Base-by-base conservation (phyloP, 2,797 vertebrate genomes). In the Psittacula echo region DNA sequence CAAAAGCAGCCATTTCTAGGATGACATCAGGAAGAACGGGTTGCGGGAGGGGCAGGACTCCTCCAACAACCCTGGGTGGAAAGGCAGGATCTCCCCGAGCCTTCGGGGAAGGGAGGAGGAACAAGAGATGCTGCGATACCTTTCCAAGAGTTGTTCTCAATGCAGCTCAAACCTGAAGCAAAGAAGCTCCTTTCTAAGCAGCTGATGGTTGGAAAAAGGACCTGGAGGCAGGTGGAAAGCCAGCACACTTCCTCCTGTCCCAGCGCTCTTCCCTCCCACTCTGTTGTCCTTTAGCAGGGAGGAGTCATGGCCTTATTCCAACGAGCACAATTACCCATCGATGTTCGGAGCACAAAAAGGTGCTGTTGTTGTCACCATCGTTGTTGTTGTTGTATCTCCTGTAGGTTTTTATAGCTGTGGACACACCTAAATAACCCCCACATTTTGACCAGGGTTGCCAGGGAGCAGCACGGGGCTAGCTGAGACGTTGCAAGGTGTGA, bases 231-330 rank as follows among this genome's bases (percentile, higher is more conserved):
- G 94, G 94, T 68, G 91, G 93, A 37, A 77, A 86, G 87, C 85
- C 89, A 65, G 15, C 56, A 7, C 0, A 5, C 91, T 92, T 85
- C 44, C 82, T 41, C 85, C 89, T 86, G 73, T 11, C 44, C 92
- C 87, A 82, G 75, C 0, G 0, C 82, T 90, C 90, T 85, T 71
- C 95, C 78, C 89, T 91, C 70, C 76, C 64, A 0, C n/a, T 54
- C 88, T 32, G 77, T 44, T 37, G 88, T 85, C 87, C 91, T 90
- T 90, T 81, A 87, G 42, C 29, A 0, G 65, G 96, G 93, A 96
- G 82, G 94, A 94, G 95, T 29, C 78, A 92, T 58, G 94, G 95
- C 96, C 96, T 96, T 97, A 95, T 60, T 95, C 94, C 93, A 95
- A 78, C 68, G 48, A 96, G 93, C 94, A 96, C 93, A 95, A 90